Percentiles rank a stretch among this genome's conserved stretches.
Conservation (phyloP, 2,888 invertebrate species). For the Drosophila longiperda region DNA sequence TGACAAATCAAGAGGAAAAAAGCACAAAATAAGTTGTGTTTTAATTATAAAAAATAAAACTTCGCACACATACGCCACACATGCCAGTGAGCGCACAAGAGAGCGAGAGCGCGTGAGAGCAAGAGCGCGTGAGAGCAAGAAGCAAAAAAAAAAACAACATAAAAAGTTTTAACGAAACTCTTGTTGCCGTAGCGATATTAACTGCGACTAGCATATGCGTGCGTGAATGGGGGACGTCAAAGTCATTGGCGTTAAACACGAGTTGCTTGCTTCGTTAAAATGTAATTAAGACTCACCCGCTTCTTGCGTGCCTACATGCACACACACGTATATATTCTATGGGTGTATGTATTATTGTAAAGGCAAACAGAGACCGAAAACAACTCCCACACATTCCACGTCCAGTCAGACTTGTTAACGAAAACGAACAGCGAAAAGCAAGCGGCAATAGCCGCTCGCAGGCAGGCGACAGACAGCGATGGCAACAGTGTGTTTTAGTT, state of each 20-base stretch:
- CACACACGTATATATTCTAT: conserved; percentile 1
- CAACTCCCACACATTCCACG: conserved; percentile 38
- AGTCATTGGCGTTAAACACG: conserved; percentile 47
- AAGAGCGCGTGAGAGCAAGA: conserved; percentile 36
- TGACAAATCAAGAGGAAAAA: conserved; percentile 38
- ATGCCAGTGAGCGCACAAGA: conserved; percentile 12
- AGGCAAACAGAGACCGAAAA: conserved; percentile 15
- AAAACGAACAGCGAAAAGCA: conserved; percentile 73
- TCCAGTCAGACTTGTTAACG: conserved; percentile 53
- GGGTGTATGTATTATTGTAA: conserved; percentile 14
- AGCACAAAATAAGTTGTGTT: conserved; percentile 31
- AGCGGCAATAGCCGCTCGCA: conserved; percentile 43
- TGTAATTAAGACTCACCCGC: conserved; percentile 77
- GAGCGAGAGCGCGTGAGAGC: conserved; percentile 5
- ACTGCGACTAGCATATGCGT: conserved; percentile 58
- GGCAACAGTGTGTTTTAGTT: conserved; percentile 44
- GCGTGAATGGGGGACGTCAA: conserved; percentile 42
- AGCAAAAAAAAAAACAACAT: conserved; percentile 68
- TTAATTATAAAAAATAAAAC: conserved; percentile 57
- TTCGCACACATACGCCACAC: conserved; percentile 18
- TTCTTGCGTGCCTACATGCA: conserved; percentile 56
- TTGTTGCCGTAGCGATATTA: conserved; percentile 66
- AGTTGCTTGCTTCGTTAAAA: conserved; percentile 64
- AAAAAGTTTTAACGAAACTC: conserved; percentile 66
- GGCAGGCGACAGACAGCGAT: conserved; percentile 7